A percentile compares a stretch with the other conserved stretches of the same genome.
Conservation (phyloP, 1,140 invertebrate species). For the Myzus persicae region DNA sequence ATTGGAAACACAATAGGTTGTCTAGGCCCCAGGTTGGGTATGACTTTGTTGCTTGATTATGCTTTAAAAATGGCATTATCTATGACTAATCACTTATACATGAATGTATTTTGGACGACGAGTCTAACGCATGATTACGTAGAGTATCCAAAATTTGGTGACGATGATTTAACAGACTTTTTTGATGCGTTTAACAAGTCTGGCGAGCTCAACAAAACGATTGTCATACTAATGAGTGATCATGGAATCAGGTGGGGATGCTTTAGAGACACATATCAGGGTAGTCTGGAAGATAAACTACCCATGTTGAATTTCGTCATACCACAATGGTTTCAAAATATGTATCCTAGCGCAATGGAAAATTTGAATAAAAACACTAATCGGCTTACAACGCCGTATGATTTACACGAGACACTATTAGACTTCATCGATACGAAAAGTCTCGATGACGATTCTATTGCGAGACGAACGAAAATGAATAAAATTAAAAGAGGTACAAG, state of each 20-base stretch:
- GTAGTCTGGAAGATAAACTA: constrained; percentile 74
- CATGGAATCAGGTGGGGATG: constrained; percentile 71
- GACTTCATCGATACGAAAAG: constrained; percentile 67
- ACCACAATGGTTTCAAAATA: constrained; percentile 69
- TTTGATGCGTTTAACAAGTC: constrained; percentile 62
- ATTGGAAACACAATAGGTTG: constrained; percentile 68
- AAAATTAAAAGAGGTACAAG: constrained; percentile 66
- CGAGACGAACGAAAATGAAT: constrained; percentile 63
- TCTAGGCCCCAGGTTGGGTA: constrained; percentile 66
- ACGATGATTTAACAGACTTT: constrained; percentile 67
- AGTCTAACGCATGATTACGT: constrained; percentile 68
- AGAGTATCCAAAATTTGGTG: constrained; percentile 66
- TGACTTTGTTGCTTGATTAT: constrained; percentile 62
- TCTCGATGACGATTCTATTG: constrained; percentile 64
- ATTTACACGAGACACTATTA: constrained; percentile 72
- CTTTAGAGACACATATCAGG: constrained; percentile 71
- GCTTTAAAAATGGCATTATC: constrained; percentile 61
- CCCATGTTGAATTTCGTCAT: constrained; percentile 72
- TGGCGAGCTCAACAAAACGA: constrained; percentile 66
- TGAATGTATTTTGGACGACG: constrained; percentile 67
- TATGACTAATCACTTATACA: constrained; percentile 62
- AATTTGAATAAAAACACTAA: constrained; percentile 69
- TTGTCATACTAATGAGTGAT: constrained; percentile 68
- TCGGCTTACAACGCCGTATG: constrained; percentile 70
- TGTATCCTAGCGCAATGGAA: constrained; percentile 66